A percentile compares a stretch with the other conserved stretches of the same genome.
These are phyloP conservation scores for Meleagris gallopavo DNA, from an alignment of 2,113 vertebrate genomes.

Conservation along the genomic window DNA sequence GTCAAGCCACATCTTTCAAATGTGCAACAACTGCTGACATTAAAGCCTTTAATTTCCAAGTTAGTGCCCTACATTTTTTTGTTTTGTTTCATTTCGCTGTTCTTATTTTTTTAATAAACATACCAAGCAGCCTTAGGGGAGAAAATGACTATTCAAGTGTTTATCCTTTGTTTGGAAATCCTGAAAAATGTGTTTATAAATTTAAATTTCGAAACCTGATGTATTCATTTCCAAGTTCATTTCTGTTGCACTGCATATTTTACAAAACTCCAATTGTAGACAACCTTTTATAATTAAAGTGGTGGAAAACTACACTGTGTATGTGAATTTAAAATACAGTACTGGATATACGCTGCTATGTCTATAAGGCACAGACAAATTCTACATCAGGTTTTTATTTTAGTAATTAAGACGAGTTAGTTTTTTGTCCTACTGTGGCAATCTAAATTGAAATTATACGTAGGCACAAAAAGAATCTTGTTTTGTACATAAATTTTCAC, in stretches of 20 bases:
- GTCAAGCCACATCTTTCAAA: slow-evolving; percentile 64
- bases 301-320: background rate
- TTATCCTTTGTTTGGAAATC: slow-evolving; percentile 45
- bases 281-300: slow-evolving; percentile 29
- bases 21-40: slow-evolving; percentile 33
- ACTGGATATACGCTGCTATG: background rate
- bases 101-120: slow-evolving; percentile 26
- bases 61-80: background rate
- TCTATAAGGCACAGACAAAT: background rate
- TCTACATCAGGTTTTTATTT: background rate
- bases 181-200: slow-evolving; percentile 49
- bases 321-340: background rate
- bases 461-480: background rate
- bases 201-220: slow-evolving; percentile 28
- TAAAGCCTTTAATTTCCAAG: slow-evolving; percentile 45
- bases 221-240: slow-evolving; percentile 45
- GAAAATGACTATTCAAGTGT: slow-evolving; percentile 9
- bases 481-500: background rate
- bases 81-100: background rate
- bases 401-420: background rate
- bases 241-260: slow-evolving; percentile 4
- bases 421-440: background rate
- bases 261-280: slow-evolving; percentile 22
- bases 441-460: background rate
- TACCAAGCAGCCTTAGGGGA: background rate